These are phyloP conservation scores for Chloromyia formosa DNA, from an alignment of 2,888 invertebrate species.

Conservation along the genomic window DNA sequence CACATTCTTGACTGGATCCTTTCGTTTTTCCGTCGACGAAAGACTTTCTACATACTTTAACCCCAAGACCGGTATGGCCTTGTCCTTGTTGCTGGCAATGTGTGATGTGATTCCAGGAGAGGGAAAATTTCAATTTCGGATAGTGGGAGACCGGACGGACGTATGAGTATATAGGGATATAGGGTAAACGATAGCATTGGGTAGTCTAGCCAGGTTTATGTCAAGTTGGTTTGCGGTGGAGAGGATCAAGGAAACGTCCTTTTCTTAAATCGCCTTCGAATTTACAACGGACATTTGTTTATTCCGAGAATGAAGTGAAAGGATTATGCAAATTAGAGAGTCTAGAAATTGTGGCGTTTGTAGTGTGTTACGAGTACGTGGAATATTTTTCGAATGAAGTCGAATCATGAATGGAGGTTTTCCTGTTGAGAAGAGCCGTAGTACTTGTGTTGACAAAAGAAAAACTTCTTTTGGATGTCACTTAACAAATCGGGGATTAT, in stretches of 20 bases:
- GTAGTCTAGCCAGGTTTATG: conserved; percentile 35
- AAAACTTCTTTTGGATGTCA: too few species aligned
- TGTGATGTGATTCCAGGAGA: neutral
- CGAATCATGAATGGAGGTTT: too few species aligned
- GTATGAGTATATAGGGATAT: conserved; percentile 15
- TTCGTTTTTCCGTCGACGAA: conserved; percentile 12
- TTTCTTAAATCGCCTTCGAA: neutral
- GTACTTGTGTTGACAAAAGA: too few species aligned
- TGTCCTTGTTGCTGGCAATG: too few species aligned
- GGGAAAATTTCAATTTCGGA: neutral
- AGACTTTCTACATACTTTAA: too few species aligned
- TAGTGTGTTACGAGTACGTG: neutral
- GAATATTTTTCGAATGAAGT: too few species aligned
- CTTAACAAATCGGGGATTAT: too few species aligned
- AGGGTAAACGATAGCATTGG: neutral
- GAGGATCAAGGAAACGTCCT: neutral
- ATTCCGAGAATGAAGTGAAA: neutral
- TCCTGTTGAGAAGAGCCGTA: too few species aligned
- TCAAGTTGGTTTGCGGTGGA: neutral
- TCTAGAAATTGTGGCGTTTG: neutral
- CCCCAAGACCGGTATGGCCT: neutral
- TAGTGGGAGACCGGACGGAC: neutral
- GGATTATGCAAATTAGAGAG: conserved; percentile 38
- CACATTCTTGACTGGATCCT: conserved; percentile 38
- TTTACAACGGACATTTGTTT: conserved; percentile 21